These are phyloP conservation scores for Turdus rufiventris DNA, from an alignment of 2,113 vertebrate genomes.

Conservation along the genomic window DNA sequence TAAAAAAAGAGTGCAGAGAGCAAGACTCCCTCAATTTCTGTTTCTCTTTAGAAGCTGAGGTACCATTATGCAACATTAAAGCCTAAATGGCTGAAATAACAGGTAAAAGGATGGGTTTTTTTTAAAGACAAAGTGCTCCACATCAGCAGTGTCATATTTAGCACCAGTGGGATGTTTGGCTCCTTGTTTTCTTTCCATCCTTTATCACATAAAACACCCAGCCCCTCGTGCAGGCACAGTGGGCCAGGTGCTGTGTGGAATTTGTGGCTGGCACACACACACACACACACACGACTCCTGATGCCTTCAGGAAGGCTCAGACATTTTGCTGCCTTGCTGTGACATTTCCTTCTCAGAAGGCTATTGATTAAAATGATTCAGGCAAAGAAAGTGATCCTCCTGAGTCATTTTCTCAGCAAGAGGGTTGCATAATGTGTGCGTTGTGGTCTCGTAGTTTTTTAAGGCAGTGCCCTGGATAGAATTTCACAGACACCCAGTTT, in stretches of 20 bases:
- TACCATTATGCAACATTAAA: background rate
- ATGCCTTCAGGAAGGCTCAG: conserved; percentile 34
- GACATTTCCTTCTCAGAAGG: conserved; percentile 43
- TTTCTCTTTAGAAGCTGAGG: background rate
- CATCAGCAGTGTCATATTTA: background rate
- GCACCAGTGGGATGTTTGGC: background rate
- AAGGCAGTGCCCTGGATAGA: background rate
- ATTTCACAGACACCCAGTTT: background rate
- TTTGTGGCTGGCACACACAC: background rate
- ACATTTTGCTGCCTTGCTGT: conserved; percentile 15
- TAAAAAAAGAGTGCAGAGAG: background rate
- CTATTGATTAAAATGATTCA: conserved; percentile 63
- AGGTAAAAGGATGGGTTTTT: background rate
- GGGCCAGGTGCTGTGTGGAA: background rate
- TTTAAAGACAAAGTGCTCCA: background rate
- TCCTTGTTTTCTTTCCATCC: background rate
- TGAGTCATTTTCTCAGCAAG: conserved; percentile 51
- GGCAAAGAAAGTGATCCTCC: conserved; percentile 50
- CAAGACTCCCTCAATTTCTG: background rate
- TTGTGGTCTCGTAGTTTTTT: background rate
- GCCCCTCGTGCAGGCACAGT: rapidly evolving
- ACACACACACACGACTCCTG: background rate
- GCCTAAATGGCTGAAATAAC: background rate
- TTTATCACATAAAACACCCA: background rate
- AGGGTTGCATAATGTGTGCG: background rate